Evolutionary conservation across 1,140 invertebrate genomes (phyloP).

Genomic region (Calliopsis andreniformis): DNA sequence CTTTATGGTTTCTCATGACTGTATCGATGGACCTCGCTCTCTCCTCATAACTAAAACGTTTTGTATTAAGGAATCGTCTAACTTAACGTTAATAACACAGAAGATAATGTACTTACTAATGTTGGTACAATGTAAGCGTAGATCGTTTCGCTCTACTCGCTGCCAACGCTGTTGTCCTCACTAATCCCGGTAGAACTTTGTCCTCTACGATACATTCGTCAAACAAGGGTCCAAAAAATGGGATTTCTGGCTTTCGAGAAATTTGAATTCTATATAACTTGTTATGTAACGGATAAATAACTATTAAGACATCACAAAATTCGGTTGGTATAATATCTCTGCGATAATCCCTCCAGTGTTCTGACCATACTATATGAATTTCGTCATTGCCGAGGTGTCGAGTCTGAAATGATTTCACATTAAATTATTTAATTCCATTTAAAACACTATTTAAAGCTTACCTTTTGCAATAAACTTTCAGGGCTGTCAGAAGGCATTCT

Average conservation of each 20-base stretch:
- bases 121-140: conserved; percentile 93
- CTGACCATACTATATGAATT: conserved; percentile 99
- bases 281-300: conserved; percentile 95
- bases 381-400: conserved; percentile 99
- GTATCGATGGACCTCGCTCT: conserved; percentile 92
- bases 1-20: conserved; percentile 94
- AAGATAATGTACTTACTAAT: conserved; percentile 86
- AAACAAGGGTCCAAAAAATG: conserved; percentile 97
- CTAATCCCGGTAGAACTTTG: conserved; percentile 91
- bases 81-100: neutral
- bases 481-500: conserved; percentile 94
- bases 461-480: conserved; percentile 95
- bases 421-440: neutral
- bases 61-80: conserved; percentile 38
- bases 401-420: conserved; percentile 83
- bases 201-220: conserved; percentile 96
- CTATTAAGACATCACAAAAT: conserved; percentile 99
- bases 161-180: conserved; percentile 95
- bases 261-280: conserved; percentile 78
- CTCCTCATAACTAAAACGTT: conserved; percentile 91
- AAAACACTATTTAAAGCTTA: conserved; percentile 66
- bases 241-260: conserved; percentile 85
- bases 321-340: conserved; percentile 98
- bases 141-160: conserved; percentile 95
- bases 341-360: conserved; percentile 97